These are phyloP conservation scores for Ophion ventricosus DNA, from an alignment of 2,888 invertebrate genomes.

Conservation along the genomic window DNA sequence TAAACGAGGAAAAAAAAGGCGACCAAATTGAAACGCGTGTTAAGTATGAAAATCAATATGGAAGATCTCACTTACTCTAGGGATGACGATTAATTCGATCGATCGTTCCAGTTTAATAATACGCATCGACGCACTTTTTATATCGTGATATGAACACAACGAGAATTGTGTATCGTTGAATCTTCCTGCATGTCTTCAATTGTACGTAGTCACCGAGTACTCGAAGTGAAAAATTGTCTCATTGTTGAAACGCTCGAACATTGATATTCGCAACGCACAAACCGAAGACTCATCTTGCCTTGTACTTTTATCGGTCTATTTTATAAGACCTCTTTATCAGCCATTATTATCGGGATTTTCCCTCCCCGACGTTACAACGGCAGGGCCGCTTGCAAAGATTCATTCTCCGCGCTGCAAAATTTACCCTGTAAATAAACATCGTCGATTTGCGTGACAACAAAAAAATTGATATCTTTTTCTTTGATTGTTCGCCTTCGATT, in stretches of 20 bases:
- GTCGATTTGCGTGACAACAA: background rate
- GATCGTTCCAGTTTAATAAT: background rate
- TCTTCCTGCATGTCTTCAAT: slow-evolving; percentile 2
- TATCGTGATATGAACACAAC: background rate
- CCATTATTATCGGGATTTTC: slow-evolving; percentile 64
- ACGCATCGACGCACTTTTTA: background rate
- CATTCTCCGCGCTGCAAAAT: slow-evolving; percentile 6
- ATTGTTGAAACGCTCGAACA: slow-evolving; percentile 27
- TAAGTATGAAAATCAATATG: slow-evolving; percentile 45
- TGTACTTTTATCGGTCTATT: slow-evolving; percentile 70
- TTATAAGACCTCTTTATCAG: slow-evolving; percentile 71
- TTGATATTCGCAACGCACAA: slow-evolving; percentile 39
- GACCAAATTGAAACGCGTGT: background rate
- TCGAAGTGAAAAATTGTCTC: background rate
- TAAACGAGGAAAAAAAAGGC: background rate
- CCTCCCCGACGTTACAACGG: slow-evolving; percentile 11
- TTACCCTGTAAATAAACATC: background rate
- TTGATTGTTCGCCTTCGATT: background rate
- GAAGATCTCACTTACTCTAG: slow-evolving; percentile 28
- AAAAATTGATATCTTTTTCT: background rate
- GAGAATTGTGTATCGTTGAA: background rate
- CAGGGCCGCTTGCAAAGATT: slow-evolving; percentile 45
- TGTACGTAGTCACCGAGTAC: background rate
- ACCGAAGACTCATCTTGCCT: slow-evolving; percentile 66
- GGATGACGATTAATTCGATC: background rate